These are phyloP conservation scores for Calosoma granatense DNA, from an alignment of 1,140 invertebrate species.

Conservation along the genomic window DNA sequence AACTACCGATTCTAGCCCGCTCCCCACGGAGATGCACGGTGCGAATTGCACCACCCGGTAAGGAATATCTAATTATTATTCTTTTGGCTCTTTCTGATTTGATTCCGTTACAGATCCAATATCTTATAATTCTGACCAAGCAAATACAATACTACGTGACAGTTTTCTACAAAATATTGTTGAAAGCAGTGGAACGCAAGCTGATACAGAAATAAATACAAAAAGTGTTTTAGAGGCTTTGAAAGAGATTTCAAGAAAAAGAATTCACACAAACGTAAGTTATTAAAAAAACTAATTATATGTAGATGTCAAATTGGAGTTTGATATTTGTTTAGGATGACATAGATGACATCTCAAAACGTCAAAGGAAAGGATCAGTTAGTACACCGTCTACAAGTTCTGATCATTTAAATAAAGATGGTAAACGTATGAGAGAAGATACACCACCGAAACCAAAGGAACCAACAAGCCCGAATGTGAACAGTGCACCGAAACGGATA, in stretches of 20 bases:
- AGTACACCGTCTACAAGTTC: not conserved
- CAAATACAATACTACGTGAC: constrained; percentile 23
- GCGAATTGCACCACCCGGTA: constrained; percentile 34
- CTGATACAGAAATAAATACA: constrained; percentile 27
- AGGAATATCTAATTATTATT: constrained; percentile 15
- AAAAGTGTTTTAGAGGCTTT: constrained; percentile 39
- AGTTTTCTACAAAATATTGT: constrained; percentile 27
- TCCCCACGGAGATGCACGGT: constrained; percentile 29
- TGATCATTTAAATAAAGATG: not conserved
- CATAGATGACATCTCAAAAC: constrained; percentile 18
- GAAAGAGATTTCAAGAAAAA: constrained; percentile 41
- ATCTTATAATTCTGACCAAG: constrained; percentile 5
- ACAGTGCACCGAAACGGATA: not conserved
- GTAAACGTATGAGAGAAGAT: not conserved
- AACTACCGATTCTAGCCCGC: constrained; percentile 24
- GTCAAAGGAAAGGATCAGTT: not conserved
- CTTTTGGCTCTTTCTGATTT: not conserved
- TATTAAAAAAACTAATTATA: constrained; percentile 2
- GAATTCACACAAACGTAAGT: constrained; percentile 37
- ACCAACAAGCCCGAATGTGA: not conserved
- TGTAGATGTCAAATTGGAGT: too few relatives aligned
- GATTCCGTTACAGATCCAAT: not conserved
- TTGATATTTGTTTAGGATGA: constrained; percentile 17
- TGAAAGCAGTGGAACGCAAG: not conserved
- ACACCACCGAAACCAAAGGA: constrained; percentile 2